Evolutionary conservation across 1,140 invertebrate genomes (phyloP), one percentile per base, ranked within the genome.

Genomic region (Aphelenchoides fujianensis): DNA sequence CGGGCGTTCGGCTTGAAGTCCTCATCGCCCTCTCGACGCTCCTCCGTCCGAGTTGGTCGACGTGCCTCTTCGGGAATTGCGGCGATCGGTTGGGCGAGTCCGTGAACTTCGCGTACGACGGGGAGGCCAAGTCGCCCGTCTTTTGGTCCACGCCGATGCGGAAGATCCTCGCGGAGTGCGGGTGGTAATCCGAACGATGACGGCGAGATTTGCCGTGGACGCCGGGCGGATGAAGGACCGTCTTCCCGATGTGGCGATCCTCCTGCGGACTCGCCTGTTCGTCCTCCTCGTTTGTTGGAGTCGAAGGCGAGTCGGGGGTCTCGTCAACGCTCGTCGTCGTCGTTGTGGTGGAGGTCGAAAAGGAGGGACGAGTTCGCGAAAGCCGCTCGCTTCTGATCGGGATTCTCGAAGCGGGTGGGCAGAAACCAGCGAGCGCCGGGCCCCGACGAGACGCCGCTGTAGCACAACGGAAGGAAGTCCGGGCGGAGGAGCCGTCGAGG

Each of bases 111-210:
- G 41, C 12, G 41, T 48, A 16, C 12, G 12, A 48, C 41, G 41
- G 23, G 23, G 12, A 16, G 2, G n/a, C 59, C 27, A n/a, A 19
- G 1, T 61, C 59, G 19, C 16, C 36, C 16, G 31, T n/a, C 36
- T n/a, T 19, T 16, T 19, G 59, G 31, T 61, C 31, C 1, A 61
- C 27, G 16, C 59, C 59, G n/a, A 31, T 61, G 19, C 59, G 59
- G 30, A 61, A 61, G 59, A 61, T 61, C 36, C 36, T 27, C n/a
- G 59, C 16, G 59, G 59, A n/a, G n/a, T n/a, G n/a, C n/a, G n/a
- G 59, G 2, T 61, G 59, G 2, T n/a, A 61, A 2, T 61, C 59
- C 23, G 41, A 48, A 23, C 41, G 19, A 53, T 19, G 27, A 1
- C 52, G 52, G 27, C 19, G 27, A 53, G 19, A 53, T 27, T 19